These are phyloP conservation scores for Lineus longissimus DNA, from an alignment of 1,140 invertebrate species.

Conservation along the genomic window DNA sequence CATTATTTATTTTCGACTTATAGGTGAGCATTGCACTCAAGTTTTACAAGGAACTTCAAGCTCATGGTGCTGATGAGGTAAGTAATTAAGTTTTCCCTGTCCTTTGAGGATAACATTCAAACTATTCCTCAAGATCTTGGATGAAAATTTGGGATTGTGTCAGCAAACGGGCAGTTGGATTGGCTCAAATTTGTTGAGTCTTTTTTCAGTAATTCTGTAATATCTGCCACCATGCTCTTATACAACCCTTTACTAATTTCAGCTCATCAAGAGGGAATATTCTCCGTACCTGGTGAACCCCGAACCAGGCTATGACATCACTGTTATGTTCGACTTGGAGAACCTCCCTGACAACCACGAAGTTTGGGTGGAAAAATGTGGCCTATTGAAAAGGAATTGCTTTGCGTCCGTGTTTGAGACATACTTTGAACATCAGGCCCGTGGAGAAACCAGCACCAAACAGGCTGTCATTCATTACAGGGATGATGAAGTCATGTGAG, in stretches of 20 bases:
- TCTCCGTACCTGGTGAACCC: conserved; percentile 73
- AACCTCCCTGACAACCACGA: conserved; percentile 88
- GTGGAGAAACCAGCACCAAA: conserved; percentile 82
- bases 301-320: conserved; percentile 89
- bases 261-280: conserved; percentile 86
- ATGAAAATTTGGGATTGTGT: no score
- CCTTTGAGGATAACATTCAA: no score
- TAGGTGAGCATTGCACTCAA: conserved; percentile 97
- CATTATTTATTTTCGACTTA: conserved; percentile 43
- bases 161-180: no score
- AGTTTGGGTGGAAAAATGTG: conserved; percentile 83
- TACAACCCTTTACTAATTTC: conserved; percentile 29
- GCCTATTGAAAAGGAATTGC: conserved; percentile 94
- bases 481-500: conserved; percentile 98
- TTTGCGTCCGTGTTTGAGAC: conserved; percentile 99
- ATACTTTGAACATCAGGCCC: conserved; percentile 97
- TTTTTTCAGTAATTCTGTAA: no score
- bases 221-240: no score
- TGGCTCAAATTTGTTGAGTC: no score
- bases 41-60: conserved; percentile 97
- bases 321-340: conserved; percentile 88
- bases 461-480: conserved; percentile 97
- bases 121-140: no score
- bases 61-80: conserved; percentile 92
- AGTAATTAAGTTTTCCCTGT: conserved; percentile 5